Conservation (phyloP, 1,140 invertebrate species). For the Pseudomyrmex concolor region DNA sequence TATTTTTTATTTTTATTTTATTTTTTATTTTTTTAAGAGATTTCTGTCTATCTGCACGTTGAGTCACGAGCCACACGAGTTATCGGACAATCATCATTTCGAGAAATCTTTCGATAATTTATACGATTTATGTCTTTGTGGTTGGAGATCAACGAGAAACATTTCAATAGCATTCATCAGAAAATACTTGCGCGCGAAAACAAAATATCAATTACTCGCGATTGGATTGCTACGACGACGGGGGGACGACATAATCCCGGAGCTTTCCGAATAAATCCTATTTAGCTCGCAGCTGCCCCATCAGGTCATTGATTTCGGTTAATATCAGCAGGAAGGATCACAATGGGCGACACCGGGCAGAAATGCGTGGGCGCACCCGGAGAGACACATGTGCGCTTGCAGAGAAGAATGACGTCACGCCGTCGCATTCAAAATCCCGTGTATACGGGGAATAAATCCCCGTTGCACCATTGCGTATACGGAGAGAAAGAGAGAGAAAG, state of each 20-base stretch:
- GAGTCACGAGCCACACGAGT: background rate
- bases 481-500: background rate
- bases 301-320: constrained; percentile 65
- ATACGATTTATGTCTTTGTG: background rate
- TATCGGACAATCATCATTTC: constrained; percentile 10
- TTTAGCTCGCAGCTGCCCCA: constrained; percentile 69
- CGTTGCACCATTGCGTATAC: background rate
- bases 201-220: constrained; percentile 59
- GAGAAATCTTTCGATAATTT: constrained; percentile 11
- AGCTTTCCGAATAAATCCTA: constrained; percentile 38
- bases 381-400: constrained; percentile 43
- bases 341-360: constrained; percentile 51
- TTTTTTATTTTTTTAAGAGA: background rate
- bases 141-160: background rate
- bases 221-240: constrained; percentile 22
- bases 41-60: background rate
- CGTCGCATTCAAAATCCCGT: constrained; percentile 38
- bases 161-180: constrained; percentile 7
- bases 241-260: constrained; percentile 29
- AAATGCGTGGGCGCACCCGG: constrained; percentile 32
- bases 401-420: constrained; percentile 58
- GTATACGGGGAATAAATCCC: constrained; percentile 7
- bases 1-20: background rate
- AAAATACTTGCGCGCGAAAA: constrained; percentile 39
- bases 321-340: constrained; percentile 58